Conservation (phyloP, 1,140 invertebrate species). For the Bombus terrestris region DNA sequence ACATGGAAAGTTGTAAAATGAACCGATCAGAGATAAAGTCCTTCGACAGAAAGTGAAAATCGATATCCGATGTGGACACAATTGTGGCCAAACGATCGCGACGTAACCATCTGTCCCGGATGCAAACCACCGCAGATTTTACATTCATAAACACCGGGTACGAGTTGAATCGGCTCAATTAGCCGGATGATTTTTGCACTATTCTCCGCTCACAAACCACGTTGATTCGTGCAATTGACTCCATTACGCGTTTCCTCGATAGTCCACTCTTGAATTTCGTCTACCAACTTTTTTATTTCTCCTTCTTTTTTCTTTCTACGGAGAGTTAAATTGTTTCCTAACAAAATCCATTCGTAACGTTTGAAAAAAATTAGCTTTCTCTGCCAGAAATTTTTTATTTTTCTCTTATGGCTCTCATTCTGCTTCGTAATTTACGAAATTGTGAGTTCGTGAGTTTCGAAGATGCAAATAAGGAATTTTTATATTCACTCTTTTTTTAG, state of each 20-base stretch:
- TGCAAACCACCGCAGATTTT: constrained; percentile 14
- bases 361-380: neutral
- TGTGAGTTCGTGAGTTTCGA: neutral
- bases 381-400: neutral
- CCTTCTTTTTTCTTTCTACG: no score
- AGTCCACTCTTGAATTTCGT: neutral
- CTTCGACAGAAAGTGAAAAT: constrained; percentile 23
- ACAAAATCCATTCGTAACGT: neutral
- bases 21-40: neutral
- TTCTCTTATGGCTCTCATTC: neutral
- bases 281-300: neutral
- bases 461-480: neutral
- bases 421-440: neutral
- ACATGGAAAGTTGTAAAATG: constrained; percentile 6
- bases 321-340: neutral
- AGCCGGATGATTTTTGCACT: neutral
- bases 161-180: constrained; percentile 32
- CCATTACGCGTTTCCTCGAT: neutral
- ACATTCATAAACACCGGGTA: constrained; percentile 22
- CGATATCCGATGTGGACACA: constrained; percentile 32
- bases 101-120: neutral
- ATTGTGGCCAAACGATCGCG: constrained; percentile 15
- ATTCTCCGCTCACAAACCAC: neutral
- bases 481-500: no score
- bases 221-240: constrained; percentile 19